Base-by-base conservation (phyloP, 1,140 invertebrate species). In the Drosophila nigrodunni region DNA sequence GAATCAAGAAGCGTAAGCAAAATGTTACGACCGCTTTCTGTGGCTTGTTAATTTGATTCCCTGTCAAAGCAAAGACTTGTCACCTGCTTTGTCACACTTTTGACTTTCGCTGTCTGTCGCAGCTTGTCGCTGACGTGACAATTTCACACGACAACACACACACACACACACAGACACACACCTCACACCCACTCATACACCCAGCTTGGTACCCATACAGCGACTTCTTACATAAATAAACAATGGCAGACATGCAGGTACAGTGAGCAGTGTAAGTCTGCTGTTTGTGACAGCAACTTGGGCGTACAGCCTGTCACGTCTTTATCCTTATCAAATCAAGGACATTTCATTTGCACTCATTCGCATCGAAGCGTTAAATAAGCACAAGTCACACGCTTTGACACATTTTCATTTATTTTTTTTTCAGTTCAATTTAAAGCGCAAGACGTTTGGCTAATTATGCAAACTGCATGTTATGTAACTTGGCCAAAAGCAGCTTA, bases 11-110 rank as follows among this genome's bases (percentile, higher is more conserved):
- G 21, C 13, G 72, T 11, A 30, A 50, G 58, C 55, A 78, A 85
- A 79, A 68, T 68, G 69, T 71, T 75, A 65, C 49, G 76, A 73
- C 67, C 57, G 57, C 61, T 62, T 71, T 78, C 59, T 77, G 82
- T 60, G 80, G 80, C 61, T 80, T 88, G 76, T 83, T 83, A 88
- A 87, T 87, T 88, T 82, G 66, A 82, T 88, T 88, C 74, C 73
- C 77, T 77, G 83, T 88, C 83, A 86, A 87, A 86, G 66, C 66
- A 73, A 60, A 60, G 57, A 68, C 78, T 68, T 82, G 68, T 65
- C 78, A 60, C 70, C 79, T 76, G 65, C 66, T 61, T 61, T 78
- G 77, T 75, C 76, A 75, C 79, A 82, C 82, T 79, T 87, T 87
- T 87, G 83, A 88, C 76, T 88, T 79, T 66, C 46, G 37, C 61